These are phyloP conservation scores for Dasypolia templi DNA, from an alignment of 2,888 invertebrate species.

Conservation along the genomic window DNA sequence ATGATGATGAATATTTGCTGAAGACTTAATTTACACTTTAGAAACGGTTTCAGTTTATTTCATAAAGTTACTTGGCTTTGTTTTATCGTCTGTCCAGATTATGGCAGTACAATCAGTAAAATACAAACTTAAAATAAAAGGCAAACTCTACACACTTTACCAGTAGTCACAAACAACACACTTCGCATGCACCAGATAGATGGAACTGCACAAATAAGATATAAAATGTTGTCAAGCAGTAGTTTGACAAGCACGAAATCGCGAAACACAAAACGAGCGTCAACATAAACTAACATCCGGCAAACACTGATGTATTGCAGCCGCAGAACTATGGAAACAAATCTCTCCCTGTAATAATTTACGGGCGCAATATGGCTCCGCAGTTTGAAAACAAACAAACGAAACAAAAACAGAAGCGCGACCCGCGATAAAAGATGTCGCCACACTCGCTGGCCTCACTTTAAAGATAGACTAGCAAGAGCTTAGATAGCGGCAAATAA, in stretches of 20 bases:
- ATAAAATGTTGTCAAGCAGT: conserved; percentile 66
- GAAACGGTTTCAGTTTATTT: background rate
- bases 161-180: conserved; percentile 30
- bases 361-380: conserved; percentile 87
- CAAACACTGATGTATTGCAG: conserved; percentile 87
- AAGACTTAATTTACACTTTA: background rate
- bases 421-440: conserved; percentile 88
- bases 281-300: conserved; percentile 89
- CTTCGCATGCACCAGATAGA: conserved; percentile 50
- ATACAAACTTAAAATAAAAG: conserved; percentile 20
- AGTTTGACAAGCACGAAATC: conserved; percentile 83
- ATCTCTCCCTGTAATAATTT: conserved; percentile 88
- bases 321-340: conserved; percentile 89
- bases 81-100: background rate
- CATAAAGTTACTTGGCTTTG: background rate
- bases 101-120: background rate
- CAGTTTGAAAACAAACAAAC: conserved; percentile 85
- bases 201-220: conserved; percentile 73
- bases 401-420: conserved; percentile 85
- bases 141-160: conserved; percentile 13
- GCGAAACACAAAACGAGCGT: conserved; percentile 84
- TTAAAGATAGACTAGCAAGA: conserved; percentile 83
- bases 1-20: background rate
- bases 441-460: conserved; percentile 81
- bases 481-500: conserved; percentile 81